Base-by-base conservation (phyloP, 1,140 invertebrate genomes). In the Meloidogyne exigua region DNA sequence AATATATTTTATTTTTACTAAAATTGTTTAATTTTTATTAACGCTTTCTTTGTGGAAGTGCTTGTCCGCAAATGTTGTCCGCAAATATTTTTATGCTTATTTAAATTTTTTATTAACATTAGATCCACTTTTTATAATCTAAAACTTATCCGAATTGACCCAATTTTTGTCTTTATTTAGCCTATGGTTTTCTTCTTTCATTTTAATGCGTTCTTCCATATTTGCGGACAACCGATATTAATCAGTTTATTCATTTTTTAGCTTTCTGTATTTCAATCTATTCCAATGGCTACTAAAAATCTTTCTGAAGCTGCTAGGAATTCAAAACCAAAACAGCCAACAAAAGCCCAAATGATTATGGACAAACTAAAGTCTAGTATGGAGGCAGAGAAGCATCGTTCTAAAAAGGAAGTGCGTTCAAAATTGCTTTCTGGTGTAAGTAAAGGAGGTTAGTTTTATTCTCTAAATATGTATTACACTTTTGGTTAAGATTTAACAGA, bases 341-440 rank as follows among this genome's bases (percentile, higher is more conserved):
- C 77, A 11, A 79, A 77, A 44, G 15, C 25, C 1, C 77, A 79
- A 63, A 21, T 79, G 42, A 42, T 79, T 13, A 79, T 79, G 77
- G 77, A 79, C 3, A 26, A 71, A 28, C n/a, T 79, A 21, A 79
- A 79, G 21, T 67, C 76, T 13, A 79, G 76, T 49, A 79, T 79
- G 5, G 77, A 79, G 44, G 74, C 67, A 21, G 77, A 79, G 11
- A 79, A 79, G 25, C 25, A 71, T 11, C 32, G 44, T 21, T 3
- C 77, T 1, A 79, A 79, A 63, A 79, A 63, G 25, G 75, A 62
- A 66, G 12, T 36, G 26, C 18, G 69, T 15, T n/a, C 36, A 75
- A 76, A 26, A 11, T 7, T 57, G 3, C 18, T 57, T 57, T n/a
- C 49, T n/a, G n/a, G 42, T 15, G 13, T 44, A 15, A 57, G 10